phyloP scores from a whole-genome alignment of 1,140 invertebrate species.

The Acromyrmex heyeri region DNA sequence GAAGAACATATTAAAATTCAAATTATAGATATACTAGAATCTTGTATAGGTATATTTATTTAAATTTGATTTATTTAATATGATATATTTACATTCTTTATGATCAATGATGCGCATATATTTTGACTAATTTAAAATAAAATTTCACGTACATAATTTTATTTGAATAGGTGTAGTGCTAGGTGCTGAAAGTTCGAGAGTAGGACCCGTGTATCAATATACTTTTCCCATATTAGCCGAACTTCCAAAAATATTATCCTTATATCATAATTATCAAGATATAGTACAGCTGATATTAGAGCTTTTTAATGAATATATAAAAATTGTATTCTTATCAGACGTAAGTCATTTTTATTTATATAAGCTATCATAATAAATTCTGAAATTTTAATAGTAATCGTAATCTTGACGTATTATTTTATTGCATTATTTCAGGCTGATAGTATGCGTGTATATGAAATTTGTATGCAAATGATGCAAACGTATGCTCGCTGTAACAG shows the following conservation, averaged over 20 bases:
- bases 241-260: conserved; percentile 89
- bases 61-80: not conserved
- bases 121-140: not conserved
- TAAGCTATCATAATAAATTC: not conserved
- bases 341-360: conserved; percentile 80
- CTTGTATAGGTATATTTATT: conserved; percentile 87
- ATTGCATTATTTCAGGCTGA: conserved; percentile 85
- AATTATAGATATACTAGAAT: conserved; percentile 90
- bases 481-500: conserved; percentile 91
- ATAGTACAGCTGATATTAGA: conserved; percentile 93
- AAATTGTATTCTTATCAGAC: conserved; percentile 89
- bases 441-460: conserved; percentile 88
- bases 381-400: conserved; percentile 42
- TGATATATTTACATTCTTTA: conserved; percentile 18
- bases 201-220: conserved; percentile 89
- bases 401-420: conserved; percentile 46
- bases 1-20: conserved; percentile 88
- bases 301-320: conserved; percentile 91
- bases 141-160: not conserved
- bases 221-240: conserved; percentile 89
- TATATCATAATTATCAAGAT: conserved; percentile 94
- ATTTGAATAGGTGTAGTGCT: conserved; percentile 87
- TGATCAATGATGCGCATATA: conserved; percentile 15
- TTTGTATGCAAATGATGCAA: conserved; percentile 89
- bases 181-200: conserved; percentile 88